phyloP scores from a whole-genome alignment of 2,797 vertebrate genomes.

The Pygocentrus nattereri region DNA sequence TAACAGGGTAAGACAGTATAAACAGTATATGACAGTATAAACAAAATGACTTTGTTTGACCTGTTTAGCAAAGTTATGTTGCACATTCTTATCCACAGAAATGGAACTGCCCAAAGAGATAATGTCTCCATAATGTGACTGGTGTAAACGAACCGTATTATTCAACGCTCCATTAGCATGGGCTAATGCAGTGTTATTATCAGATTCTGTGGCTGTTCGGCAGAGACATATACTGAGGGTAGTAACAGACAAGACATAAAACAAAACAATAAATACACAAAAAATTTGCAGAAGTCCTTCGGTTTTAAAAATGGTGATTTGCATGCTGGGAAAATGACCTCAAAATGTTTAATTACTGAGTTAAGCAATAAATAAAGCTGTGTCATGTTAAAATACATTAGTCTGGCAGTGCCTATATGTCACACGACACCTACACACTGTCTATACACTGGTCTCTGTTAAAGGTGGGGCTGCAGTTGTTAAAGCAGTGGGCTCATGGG shows the following conservation, averaged over 20 bases:
- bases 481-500: constrained; percentile 49
- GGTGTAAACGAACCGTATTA: neutral
- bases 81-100: neutral
- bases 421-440: constrained; percentile 5
- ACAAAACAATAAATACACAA: constrained; percentile 22
- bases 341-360: constrained; percentile 1
- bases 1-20: neutral
- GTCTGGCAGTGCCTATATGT: neutral
- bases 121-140: neutral
- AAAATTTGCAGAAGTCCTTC: neutral
- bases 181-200: neutral
- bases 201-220: neutral
- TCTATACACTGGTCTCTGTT: constrained; percentile 78
- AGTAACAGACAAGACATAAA: constrained; percentile 12
- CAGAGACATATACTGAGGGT: neutral
- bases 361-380: neutral
- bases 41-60: neutral
- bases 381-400: neutral
- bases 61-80: neutral
- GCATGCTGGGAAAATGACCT: neutral
- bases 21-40: neutral
- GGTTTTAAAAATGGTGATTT: constrained; percentile 16
- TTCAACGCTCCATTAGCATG: neutral
- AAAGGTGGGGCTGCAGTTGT: constrained; percentile 57
- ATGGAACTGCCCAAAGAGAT: neutral